Evolutionary conservation across 2,797 vertebrate species (phyloP).

Genomic region (Mormyrus proboscirostris): DNA sequence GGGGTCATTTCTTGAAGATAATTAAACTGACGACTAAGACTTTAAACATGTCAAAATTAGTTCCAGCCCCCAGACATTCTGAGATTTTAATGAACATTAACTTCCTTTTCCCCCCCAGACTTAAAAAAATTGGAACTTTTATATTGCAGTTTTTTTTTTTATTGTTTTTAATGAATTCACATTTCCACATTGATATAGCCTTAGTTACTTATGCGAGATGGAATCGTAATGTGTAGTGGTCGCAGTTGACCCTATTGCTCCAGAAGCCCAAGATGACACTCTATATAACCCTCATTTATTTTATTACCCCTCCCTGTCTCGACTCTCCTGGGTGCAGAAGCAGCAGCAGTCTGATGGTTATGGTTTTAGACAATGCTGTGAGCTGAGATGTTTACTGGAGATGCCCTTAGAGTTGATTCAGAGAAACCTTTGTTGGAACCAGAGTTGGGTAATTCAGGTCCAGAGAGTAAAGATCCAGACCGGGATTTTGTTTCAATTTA

Average conservation of each 20-base stretch:
- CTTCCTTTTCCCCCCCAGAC: neutral
- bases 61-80: neutral
- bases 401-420: neutral
- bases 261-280: neutral
- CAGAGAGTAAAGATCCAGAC: neutral
- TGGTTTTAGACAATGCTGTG: neutral
- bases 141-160: neutral
- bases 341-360: neutral
- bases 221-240: neutral
- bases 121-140: neutral
- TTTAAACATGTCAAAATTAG: neutral
- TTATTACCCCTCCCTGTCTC: neutral
- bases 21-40: neutral
- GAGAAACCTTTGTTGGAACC: neutral
- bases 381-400: neutral
- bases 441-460: neutral
- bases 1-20: neutral
- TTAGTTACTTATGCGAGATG: neutral
- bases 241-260: neutral
- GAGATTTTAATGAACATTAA: conserved; percentile 1
- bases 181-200: neutral
- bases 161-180: neutral
- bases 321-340: neutral
- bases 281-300: neutral
- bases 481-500: neutral